Base-by-base conservation (phyloP, 2,113 vertebrate genomes). In the Ondatra zibethicus region DNA sequence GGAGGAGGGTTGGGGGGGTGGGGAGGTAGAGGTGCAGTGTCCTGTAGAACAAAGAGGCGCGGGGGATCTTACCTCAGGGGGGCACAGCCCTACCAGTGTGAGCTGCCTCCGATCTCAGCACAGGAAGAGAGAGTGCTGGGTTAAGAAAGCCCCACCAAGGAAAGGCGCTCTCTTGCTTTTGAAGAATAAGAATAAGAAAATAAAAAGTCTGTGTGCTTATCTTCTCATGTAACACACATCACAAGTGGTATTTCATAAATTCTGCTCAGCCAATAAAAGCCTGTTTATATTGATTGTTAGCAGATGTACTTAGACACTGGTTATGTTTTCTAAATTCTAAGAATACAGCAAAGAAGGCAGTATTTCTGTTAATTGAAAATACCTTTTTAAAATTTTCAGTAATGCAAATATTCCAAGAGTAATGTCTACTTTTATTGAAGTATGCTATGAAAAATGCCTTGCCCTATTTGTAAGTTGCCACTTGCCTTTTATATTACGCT, bases 381-480 rank as follows among this genome's bases (percentile, higher is more conserved):
- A 86, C 23, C 10, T 93, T 89, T 78, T 42, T 92, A 82, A 93
- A 94, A 50, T 39, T 86, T 70, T 96, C 10, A 68, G 29, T 78
- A 81, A 81, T 91, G 42, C 58, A 94, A 92, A 90, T 75, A 95
- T 85, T 90, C 84, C 66, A 96, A 89, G 31, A n/a, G 55, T 87
- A 81, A 68, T 63, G 31, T 93, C 16, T 89, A 81, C 25, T 89
- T 92, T 96, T 91, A 91, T 92, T 89, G 52, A 88, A 94, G 16
- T 86, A 86, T 82, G 21, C 76, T 93, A 92, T 76, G 78, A 89
- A 88, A 82, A 93, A 66, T 45, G 10, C 0, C 31, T 96, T 95
- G 72, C 55, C 52, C 17, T 96, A 82, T 88, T 97, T 89, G 88
- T 95, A 86, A 88, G 50, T 95, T 94, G 50, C 58, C 39, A 89